Percentiles rank a stretch among this genome's conserved stretches.
Evolutionary conservation across 2,113 vertebrate genomes (phyloP).

Genomic region (Saimiri boliviensis): DNA sequence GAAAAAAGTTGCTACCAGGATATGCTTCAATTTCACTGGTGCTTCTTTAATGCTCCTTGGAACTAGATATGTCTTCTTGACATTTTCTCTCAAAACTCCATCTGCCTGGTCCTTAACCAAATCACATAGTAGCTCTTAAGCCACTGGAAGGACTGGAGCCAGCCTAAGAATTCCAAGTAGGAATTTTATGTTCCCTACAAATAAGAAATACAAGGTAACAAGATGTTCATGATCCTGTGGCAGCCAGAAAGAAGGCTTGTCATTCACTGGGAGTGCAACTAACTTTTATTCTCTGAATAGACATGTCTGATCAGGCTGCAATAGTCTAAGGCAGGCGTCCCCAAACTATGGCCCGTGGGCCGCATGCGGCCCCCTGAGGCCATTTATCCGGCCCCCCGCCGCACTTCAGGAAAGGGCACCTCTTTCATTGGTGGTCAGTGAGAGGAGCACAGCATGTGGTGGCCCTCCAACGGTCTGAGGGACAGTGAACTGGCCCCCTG

Average conservation of each 20-base stretch:
- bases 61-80: background rate
- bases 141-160: background rate
- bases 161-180: background rate
- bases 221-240: background rate
- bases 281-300: slow-evolving; percentile 28
- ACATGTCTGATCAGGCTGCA: slow-evolving; percentile 24
- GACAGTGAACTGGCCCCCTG: too few relatives aligned
- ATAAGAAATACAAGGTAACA: slow-evolving; percentile 44
- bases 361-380: too few relatives aligned
- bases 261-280: background rate
- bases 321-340: background rate
- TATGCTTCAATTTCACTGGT: background rate
- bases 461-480: too few relatives aligned
- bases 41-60: background rate
- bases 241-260: slow-evolving; percentile 25
- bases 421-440: too few relatives aligned
- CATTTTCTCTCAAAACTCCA: slow-evolving; percentile 24
- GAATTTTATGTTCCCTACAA: slow-evolving; percentile 16
- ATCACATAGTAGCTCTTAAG: background rate
- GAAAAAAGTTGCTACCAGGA: background rate
- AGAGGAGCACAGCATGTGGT: too few relatives aligned
- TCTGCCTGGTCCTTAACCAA: background rate
- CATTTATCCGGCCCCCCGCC: too few relatives aligned
- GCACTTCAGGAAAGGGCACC: too few relatives aligned
- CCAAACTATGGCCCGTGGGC: too few relatives aligned